Percentiles rank a stretch among this genome's conserved stretches.
These are phyloP conservation scores for Euglossa dilemma DNA, from an alignment of 1,140 invertebrate species.

Conservation along the genomic window DNA sequence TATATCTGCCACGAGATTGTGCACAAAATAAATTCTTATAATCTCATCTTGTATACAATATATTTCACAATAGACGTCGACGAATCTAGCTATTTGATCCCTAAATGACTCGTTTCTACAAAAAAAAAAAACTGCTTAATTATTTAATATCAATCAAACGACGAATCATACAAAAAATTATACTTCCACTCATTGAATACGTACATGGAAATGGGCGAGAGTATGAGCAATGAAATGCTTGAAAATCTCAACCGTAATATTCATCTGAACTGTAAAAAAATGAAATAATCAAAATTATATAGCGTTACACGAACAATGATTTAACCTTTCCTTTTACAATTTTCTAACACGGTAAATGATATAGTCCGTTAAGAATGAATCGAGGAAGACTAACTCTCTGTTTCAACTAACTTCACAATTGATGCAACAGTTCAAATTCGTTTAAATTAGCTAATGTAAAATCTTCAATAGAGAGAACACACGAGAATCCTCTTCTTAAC, in stretches of 20 bases:
- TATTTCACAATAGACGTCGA: background rate
- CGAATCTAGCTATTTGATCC: background rate
- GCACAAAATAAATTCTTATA: slow-evolving; percentile 31
- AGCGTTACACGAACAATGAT: background rate
- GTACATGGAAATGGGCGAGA: background rate
- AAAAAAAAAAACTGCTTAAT: background rate
- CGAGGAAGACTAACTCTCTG: background rate
- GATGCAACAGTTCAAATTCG: background rate
- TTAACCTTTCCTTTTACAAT: too few relatives aligned
- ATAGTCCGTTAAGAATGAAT: background rate
- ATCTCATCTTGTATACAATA: slow-evolving; percentile 27
- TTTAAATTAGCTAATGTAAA: background rate
- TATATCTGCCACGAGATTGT: background rate
- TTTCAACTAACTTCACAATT: too few relatives aligned
- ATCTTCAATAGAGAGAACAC: too few relatives aligned
- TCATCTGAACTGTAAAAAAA: background rate
- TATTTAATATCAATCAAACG: background rate
- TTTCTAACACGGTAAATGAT: background rate
- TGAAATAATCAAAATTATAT: background rate
- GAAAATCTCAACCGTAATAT: background rate
- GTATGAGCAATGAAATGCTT: background rate
- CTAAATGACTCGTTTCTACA: background rate
- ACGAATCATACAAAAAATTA: background rate
- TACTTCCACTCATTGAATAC: background rate
- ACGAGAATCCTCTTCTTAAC: too few relatives aligned